These are phyloP conservation scores for Mixornis gularis DNA, from an alignment of 2,113 vertebrate genomes.

Conservation along the genomic window DNA sequence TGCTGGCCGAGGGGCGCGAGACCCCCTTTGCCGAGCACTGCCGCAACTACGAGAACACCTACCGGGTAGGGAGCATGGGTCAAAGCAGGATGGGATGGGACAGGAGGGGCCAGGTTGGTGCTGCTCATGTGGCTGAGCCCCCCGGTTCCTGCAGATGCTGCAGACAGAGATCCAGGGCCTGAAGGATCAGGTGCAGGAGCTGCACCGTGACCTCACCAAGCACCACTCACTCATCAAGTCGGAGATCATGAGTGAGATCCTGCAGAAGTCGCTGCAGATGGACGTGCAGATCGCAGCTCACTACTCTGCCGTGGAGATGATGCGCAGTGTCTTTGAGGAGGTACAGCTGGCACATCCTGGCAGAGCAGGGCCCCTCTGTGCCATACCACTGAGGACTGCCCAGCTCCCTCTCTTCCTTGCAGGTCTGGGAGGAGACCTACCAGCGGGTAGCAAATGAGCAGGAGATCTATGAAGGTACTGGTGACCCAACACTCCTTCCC, in stretches of 20 bases:
- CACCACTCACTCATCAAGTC: slow-evolving; percentile 92
- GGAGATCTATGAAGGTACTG: slow-evolving; percentile 91
- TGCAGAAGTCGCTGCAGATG: slow-evolving; percentile 83
- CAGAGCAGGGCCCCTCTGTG: background rate
- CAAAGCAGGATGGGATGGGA: rapidly evolving
- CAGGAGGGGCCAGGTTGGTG: rapidly evolving
- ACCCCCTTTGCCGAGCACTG: slow-evolving; percentile 87
- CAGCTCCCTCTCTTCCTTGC: background rate
- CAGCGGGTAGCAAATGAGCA: slow-evolving; percentile 88
- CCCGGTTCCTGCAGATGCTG: slow-evolving; percentile 58
- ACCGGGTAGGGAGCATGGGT: slow-evolving; percentile 66
- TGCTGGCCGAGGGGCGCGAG: slow-evolving; percentile 82
- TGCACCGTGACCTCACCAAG: slow-evolving; percentile 92
- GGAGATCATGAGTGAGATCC: slow-evolving; percentile 82
- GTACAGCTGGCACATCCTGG: background rate
- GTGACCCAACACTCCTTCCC: rapidly evolving
- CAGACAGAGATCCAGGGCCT: slow-evolving; percentile 85
- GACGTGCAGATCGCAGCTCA: slow-evolving; percentile 81
- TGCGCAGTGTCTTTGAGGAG: slow-evolving; percentile 86
- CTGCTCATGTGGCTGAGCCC: rapidly evolving
- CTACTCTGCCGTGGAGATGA: slow-evolving; percentile 79
- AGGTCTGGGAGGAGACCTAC: slow-evolving; percentile 92
- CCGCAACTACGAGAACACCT: slow-evolving; percentile 82
- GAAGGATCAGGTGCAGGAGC: slow-evolving; percentile 92
- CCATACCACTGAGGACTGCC: rapidly evolving